Evolutionary conservation across 2,888 invertebrate species (phyloP).

Genomic region (Patella depressa): DNA sequence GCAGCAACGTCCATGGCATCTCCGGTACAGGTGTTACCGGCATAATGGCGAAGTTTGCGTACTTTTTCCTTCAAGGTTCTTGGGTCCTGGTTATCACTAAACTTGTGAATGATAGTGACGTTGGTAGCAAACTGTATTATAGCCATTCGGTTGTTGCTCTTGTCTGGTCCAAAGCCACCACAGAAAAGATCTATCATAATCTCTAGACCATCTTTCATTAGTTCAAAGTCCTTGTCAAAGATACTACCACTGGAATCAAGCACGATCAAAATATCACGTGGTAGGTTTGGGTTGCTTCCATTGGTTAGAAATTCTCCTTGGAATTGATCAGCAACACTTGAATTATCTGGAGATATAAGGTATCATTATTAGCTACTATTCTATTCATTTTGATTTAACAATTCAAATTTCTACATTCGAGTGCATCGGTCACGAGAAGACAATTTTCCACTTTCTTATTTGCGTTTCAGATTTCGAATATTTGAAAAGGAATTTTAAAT

Average conservation of each 20-base stretch:
- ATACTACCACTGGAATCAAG: conserved; percentile 32
- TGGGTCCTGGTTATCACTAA: conserved; percentile 26
- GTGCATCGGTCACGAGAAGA: no score
- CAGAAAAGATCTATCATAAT: conserved; percentile 30
- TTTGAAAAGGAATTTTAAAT: no score
- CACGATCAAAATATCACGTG: conserved; percentile 31
- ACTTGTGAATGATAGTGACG: conserved; percentile 19
- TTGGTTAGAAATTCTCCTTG: background rate
- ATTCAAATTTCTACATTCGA: no score
- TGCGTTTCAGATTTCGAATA: no score
- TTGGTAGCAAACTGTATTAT: conserved; percentile 28
- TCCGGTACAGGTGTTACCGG: conserved; percentile 33
- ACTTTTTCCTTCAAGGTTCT: conserved; percentile 16
- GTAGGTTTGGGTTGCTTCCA: conserved; percentile 10
- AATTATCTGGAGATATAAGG: background rate
- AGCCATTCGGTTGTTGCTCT: conserved; percentile 30
- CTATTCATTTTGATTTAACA: no score
- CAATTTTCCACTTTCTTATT: no score
- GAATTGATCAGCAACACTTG: background rate
- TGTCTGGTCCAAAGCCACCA: conserved; percentile 25
- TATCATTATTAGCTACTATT: no score
- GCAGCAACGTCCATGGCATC: conserved; percentile 20
- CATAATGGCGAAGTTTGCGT: conserved; percentile 20
- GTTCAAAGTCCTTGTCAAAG: conserved; percentile 24
- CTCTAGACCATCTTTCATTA: conserved; percentile 26